These are phyloP conservation scores for Lobophora halterata DNA, from an alignment of 2,888 invertebrate species.

Conservation along the genomic window DNA sequence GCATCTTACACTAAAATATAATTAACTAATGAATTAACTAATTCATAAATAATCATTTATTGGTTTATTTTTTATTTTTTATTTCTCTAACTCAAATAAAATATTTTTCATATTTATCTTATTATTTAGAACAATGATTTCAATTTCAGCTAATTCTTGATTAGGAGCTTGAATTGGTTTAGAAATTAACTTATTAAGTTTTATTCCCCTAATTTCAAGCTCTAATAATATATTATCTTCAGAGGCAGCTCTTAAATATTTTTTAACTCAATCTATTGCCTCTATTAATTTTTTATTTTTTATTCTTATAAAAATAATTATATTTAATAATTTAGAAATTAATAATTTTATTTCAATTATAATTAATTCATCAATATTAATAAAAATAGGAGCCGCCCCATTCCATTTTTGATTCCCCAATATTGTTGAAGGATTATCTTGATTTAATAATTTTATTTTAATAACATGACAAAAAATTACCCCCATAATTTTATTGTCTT, in stretches of 20 bases:
- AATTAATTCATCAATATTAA: slow-evolving; percentile 65
- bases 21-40: slow-evolving; percentile 39
- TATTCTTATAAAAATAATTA: slow-evolving; percentile 61
- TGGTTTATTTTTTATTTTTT: too few species aligned
- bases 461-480: slow-evolving; percentile 84
- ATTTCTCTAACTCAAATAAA: too few species aligned
- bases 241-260: slow-evolving; percentile 82
- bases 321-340: slow-evolving; percentile 54
- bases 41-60: too few species aligned
- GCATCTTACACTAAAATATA: slow-evolving; percentile 83
- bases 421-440: slow-evolving; percentile 80
- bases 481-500: slow-evolving; percentile 78
- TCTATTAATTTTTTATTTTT: slow-evolving; percentile 78
- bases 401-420: slow-evolving; percentile 83
- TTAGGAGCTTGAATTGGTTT: slow-evolving; percentile 80
- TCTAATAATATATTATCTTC: slow-evolving; percentile 69
- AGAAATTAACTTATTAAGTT: slow-evolving; percentile 83
- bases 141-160: slow-evolving; percentile 62
- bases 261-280: slow-evolving; percentile 80
- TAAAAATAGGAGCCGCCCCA: slow-evolving; percentile 81
- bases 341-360: slow-evolving; percentile 50
- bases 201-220: slow-evolving; percentile 80
- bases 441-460: slow-evolving; percentile 79
- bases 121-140: slow-evolving; percentile 70
- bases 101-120: slow-evolving; percentile 76